Percentiles rank a stretch among this genome's conserved stretches.
Evolutionary conservation across 2,113 vertebrate species (phyloP).

Genomic region (Aleadryas rufinucha): DNA sequence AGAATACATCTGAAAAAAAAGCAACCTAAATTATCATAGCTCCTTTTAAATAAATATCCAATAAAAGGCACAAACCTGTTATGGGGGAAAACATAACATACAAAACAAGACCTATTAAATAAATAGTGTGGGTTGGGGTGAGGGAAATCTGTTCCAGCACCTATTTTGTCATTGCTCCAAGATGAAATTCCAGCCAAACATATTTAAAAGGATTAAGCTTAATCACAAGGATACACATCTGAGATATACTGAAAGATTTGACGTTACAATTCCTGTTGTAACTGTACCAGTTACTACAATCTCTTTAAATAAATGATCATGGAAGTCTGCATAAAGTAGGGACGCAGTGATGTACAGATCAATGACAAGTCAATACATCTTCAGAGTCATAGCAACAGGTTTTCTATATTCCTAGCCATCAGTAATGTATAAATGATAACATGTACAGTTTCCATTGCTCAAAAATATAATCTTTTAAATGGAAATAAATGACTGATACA

Average conservation of each 20-base stretch:
- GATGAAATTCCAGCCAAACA: constrained; percentile 19
- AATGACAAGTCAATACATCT: constrained; percentile 30
- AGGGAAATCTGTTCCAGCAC: constrained; percentile 51
- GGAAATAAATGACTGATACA: constrained; percentile 58
- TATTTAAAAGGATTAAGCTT: neutral
- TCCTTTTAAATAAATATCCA: constrained; percentile 63
- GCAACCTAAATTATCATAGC: neutral
- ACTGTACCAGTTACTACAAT: constrained; percentile 27
- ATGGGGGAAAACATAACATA: constrained; percentile 6
- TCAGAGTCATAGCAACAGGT: constrained; percentile 23
- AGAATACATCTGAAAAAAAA: constrained; percentile 10
- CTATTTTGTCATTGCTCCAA: neutral
- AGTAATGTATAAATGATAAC: constrained; percentile 55
- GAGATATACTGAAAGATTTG: neutral
- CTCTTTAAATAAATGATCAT: constrained; percentile 17
- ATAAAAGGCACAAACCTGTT: constrained; percentile 63
- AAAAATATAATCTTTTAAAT: constrained; percentile 73
- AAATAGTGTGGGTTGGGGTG: constrained; percentile 22
- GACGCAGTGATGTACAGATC: neutral
- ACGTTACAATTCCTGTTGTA: neutral
- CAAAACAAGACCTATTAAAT: constrained; percentile 42
- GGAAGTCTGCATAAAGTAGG: neutral
- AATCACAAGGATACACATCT: neutral
- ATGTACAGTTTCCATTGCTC: constrained; percentile 62
- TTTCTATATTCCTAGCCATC: constrained; percentile 25